A percentile compares a stretch with the other conserved stretches of the same genome.
These are phyloP conservation scores for Perca schrenkii DNA, from an alignment of 2,113 vertebrate species.

Conservation along the genomic window DNA sequence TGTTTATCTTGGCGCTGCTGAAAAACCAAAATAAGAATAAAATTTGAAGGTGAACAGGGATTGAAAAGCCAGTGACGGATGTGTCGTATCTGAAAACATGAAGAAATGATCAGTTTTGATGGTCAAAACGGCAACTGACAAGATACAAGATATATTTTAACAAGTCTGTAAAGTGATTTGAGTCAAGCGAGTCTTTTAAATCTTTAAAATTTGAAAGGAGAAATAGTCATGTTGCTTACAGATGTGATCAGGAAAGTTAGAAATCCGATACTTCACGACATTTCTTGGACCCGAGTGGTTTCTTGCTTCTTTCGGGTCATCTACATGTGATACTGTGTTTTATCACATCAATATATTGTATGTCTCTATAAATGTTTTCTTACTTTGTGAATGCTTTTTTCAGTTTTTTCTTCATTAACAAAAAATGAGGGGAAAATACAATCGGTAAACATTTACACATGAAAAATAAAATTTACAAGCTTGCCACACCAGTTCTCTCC, in stretches of 20 bases:
- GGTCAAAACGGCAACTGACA: neutral
- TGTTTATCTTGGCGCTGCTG: slow-evolving; percentile 38
- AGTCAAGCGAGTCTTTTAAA: neutral
- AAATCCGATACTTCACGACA: neutral
- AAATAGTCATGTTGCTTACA: neutral
- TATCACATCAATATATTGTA: slow-evolving; percentile 58
- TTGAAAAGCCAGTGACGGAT: slow-evolving; percentile 47
- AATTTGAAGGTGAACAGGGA: slow-evolving; percentile 12
- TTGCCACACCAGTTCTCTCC: slow-evolving; percentile 39
- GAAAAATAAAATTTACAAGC: slow-evolving; percentile 73
- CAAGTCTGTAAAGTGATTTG: slow-evolving; percentile 1
- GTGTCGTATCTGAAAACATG: slow-evolving; percentile 48
- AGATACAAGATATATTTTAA: neutral
- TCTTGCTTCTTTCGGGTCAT: slow-evolving; percentile 1
- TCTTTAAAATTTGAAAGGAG: slow-evolving; percentile 16
- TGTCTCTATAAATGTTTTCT: slow-evolving; percentile 75
- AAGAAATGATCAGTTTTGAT: slow-evolving; percentile 21
- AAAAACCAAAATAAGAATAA: slow-evolving; percentile 54
- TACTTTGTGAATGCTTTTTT: slow-evolving; percentile 76
- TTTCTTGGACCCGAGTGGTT: slow-evolving; percentile 5
- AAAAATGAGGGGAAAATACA: slow-evolving; percentile 69
- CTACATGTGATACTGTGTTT: slow-evolving; percentile 51
- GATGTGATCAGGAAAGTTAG: neutral
- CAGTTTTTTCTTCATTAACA: slow-evolving; percentile 61
- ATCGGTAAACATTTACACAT: slow-evolving; percentile 72